These are phyloP conservation scores for Drosophila kambysellisi DNA, from an alignment of 2,888 invertebrate species.

Conservation along the genomic window DNA sequence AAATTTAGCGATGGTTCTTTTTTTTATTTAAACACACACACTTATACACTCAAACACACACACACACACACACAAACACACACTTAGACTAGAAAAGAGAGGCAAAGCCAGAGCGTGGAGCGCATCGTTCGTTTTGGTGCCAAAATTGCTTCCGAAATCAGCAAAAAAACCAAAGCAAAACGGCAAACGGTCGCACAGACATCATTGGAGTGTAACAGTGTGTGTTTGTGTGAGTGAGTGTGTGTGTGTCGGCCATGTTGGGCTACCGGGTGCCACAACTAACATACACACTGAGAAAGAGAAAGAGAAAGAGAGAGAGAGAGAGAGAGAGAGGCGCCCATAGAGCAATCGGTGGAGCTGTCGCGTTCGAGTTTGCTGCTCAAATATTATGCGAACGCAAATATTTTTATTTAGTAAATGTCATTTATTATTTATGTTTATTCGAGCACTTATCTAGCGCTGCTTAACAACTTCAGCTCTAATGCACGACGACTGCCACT, in stretches of 20 bases:
- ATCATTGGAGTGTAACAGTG: constrained; percentile 26
- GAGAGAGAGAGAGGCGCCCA: constrained; percentile 48
- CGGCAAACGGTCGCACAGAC: constrained; percentile 44
- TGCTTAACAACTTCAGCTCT: constrained; percentile 81
- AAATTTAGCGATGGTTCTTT: constrained; percentile 74
- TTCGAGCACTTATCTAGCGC: constrained; percentile 84
- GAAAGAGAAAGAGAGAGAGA: constrained; percentile 35
- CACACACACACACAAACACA: constrained; percentile 20
- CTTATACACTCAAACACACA: constrained; percentile 25
- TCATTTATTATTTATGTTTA: constrained; percentile 84
- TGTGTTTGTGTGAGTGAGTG: constrained; percentile 45
- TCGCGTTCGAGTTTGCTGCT: constrained; percentile 81
- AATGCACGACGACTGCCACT: constrained; percentile 62
- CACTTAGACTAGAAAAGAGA: constrained; percentile 13
- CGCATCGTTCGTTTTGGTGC: constrained; percentile 70
- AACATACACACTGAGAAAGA: constrained; percentile 34
- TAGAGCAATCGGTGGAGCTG: constrained; percentile 69
- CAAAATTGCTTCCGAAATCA: constrained; percentile 81
- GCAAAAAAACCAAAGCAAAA: constrained; percentile 64
- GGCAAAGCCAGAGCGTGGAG: constrained; percentile 37
- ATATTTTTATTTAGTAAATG: constrained; percentile 84
- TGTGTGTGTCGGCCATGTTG: constrained; percentile 58
- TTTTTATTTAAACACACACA: constrained; percentile 43
- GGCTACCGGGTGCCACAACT: constrained; percentile 59
- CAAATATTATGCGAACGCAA: constrained; percentile 84